Base-by-base conservation (phyloP, 2,113 vertebrate genomes). In the Psophia crepitans region DNA sequence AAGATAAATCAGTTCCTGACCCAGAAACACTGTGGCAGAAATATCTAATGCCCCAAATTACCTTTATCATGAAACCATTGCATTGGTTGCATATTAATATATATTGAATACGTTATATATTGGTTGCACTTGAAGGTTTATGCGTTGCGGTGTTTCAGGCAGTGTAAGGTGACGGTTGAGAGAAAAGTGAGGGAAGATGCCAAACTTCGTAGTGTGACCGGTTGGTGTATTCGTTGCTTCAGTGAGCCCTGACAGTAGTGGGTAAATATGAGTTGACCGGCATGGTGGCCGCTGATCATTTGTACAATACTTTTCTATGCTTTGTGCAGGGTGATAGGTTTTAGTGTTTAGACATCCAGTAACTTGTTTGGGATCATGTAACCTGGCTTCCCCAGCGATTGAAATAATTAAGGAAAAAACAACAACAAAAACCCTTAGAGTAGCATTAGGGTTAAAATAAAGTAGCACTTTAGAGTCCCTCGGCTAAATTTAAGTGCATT, bases 391-490 rank as follows among this genome's bases (percentile, higher is more conserved):
- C 11, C 6, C 23, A 24, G 70, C 41, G 48, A 87, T 2, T 68
- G 56, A 90, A 84, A 61, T 90, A 70, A 79, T 60, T n/a, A 51
- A 44, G 21, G 35, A 28, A 63, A 65, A 82, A 49, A 48, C 54
- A 32, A 19, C 22, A 32, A 26, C 28, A 43, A 15, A 74, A 43
- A 9, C 6, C 44, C 22, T 8, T 53, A 6, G 17, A 93, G 84
- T 75, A 56, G 48, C 46, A 69, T 7, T 71, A 57, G 60, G 77
- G 74, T 78, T 90, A 82, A 92, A 87, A 46, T 23, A 95, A 92
- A 97, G 68, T 84, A 89, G 51, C 82, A 84, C 86, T 86, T 93
- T 82, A 60, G 69, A 91, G 68, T 89, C 37, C 23, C 39, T 80
- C 76, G 75, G 54, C 85, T 92, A 93, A 93, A 91, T 87, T 83